phyloP scores from a whole-genome alignment of 2,888 invertebrate genomes.

The Gortyna flavago region DNA sequence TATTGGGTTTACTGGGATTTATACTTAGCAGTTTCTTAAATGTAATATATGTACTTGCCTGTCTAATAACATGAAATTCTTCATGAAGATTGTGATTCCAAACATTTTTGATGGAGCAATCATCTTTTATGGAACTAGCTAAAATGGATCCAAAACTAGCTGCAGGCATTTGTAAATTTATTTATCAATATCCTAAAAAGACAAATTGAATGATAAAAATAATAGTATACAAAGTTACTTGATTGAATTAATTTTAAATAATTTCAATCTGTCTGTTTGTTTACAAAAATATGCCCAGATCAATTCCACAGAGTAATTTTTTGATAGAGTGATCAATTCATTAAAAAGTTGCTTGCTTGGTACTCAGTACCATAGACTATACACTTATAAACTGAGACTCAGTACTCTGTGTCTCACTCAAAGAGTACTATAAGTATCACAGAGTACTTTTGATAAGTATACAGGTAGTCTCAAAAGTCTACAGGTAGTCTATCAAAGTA shows the following conservation, averaged over 20 bases:
- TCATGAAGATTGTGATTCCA: conserved; percentile 99
- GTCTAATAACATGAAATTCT: conserved; percentile 98
- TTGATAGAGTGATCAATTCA: no score
- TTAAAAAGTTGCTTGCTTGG: no score
- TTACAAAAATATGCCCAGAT: conserved; percentile 3
- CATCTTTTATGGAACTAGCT: conserved; percentile 91
- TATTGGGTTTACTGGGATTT: background rate
- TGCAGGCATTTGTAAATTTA: conserved; percentile 91
- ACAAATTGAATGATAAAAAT: background rate
- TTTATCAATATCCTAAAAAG: conserved; percentile 22
- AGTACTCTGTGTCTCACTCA: no score
- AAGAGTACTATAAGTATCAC: no score
- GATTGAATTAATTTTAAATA: background rate
- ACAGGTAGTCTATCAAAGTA: no score
- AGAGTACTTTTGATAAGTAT: no score
- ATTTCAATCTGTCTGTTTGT: conserved; percentile 10
- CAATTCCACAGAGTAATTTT: no score
- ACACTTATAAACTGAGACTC: no score
- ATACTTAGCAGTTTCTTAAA: background rate
- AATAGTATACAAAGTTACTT: background rate
- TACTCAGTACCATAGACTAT: no score
- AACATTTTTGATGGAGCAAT: conserved; percentile 98
- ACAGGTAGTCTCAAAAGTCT: no score
- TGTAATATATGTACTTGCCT: conserved; percentile 87
- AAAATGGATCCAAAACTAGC: conserved; percentile 91